These are phyloP conservation scores for Dendroctonus valens DNA, from an alignment of 1,140 invertebrate genomes.

Conservation along the genomic window DNA sequence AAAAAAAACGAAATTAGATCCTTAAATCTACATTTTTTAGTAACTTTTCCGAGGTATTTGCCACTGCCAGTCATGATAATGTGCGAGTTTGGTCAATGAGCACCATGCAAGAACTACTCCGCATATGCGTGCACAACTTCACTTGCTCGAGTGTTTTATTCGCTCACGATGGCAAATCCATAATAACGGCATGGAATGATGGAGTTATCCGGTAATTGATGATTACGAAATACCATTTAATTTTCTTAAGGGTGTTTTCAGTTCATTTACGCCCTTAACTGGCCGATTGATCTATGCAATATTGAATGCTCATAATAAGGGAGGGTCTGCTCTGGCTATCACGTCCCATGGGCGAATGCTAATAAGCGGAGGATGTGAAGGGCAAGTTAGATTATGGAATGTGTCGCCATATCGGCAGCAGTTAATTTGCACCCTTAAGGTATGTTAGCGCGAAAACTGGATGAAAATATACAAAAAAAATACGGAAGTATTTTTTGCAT, in stretches of 20 bases:
- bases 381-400: slow-evolving; percentile 76
- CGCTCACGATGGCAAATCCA: slow-evolving; percentile 72
- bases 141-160: slow-evolving; percentile 77
- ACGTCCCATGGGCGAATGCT: slow-evolving; percentile 70
- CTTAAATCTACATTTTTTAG: slow-evolving; percentile 49
- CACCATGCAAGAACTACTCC: slow-evolving; percentile 73
- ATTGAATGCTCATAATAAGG: slow-evolving; percentile 83
- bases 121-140: slow-evolving; percentile 84
- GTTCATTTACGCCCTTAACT: slow-evolving; percentile 76
- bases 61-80: slow-evolving; percentile 78
- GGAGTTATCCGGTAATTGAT: slow-evolving; percentile 66
- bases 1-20: too few species aligned
- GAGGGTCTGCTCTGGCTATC: slow-evolving; percentile 74
- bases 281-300: slow-evolving; percentile 78
- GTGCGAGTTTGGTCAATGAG: slow-evolving; percentile 81
- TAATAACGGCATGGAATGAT: slow-evolving; percentile 82
- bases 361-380: slow-evolving; percentile 85
- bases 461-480: too few species aligned
- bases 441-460: too few species aligned
- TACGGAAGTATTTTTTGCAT: too few species aligned
- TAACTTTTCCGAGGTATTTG: slow-evolving; percentile 78
- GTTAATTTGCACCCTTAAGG: slow-evolving; percentile 73
- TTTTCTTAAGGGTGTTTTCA: slow-evolving; percentile 2
- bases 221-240: background rate
- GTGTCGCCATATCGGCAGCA: slow-evolving; percentile 63